These are phyloP conservation scores for Halcyon malimbica DNA, from an alignment of 2,113 vertebrate genomes.

Conservation along the genomic window DNA sequence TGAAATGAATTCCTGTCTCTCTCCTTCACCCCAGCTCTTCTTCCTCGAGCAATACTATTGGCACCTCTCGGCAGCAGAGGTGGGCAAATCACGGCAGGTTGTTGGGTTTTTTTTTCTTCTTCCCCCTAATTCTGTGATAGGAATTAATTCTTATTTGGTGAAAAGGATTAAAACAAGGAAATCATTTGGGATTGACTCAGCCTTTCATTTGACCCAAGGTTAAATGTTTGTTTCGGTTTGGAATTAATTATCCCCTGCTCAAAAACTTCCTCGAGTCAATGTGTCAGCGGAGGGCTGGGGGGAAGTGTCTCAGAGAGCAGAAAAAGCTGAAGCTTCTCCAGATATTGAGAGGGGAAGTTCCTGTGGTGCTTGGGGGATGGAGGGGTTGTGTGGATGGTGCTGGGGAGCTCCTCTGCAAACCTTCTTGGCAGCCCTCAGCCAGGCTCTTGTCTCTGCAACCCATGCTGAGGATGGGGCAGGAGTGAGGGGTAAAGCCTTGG, in stretches of 20 bases:
- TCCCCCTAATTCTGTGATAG: neutral
- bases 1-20: neutral
- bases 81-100: neutral
- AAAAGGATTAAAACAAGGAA: neutral
- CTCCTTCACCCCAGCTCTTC: neutral
- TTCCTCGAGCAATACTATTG: neutral
- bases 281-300: neutral
- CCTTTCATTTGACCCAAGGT: neutral
- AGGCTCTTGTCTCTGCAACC: neutral
- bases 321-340: neutral
- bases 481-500: neutral
- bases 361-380: fast-evolving
- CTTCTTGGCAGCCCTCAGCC: neutral
- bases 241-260: neutral
- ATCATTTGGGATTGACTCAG: neutral
- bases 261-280: neutral
- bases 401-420: neutral
- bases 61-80: neutral
- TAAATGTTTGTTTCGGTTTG: neutral
- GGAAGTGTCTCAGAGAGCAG: neutral
- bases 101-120: neutral
- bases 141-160: neutral
- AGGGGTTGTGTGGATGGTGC: neutral
- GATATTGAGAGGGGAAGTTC: neutral
- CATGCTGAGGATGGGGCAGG: neutral